Evolutionary conservation across 2,888 invertebrate genomes (phyloP).

Genomic region (Drosophila rubida): DNA sequence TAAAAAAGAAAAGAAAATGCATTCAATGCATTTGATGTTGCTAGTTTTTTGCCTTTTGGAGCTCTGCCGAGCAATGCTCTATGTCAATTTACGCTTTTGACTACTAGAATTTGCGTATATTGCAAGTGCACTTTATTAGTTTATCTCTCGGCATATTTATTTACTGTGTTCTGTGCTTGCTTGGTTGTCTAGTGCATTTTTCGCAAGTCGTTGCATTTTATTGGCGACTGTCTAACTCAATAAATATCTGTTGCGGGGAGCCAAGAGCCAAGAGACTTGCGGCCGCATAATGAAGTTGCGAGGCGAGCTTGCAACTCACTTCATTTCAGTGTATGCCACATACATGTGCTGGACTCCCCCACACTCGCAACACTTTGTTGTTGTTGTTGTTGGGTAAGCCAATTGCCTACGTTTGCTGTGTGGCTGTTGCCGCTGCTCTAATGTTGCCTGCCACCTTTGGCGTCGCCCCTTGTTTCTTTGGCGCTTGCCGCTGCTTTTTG

Average conservation of each 20-base stretch:
- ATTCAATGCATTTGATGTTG: too few relatives aligned
- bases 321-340: constrained; percentile 31
- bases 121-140: too few relatives aligned
- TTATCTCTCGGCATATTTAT: too few relatives aligned
- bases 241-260: constrained; percentile 7
- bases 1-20: too few relatives aligned
- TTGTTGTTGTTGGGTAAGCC: constrained; percentile 33
- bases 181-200: background rate
- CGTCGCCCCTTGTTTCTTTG: background rate
- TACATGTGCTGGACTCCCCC: constrained; percentile 4
- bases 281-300: constrained; percentile 12
- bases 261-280: background rate
- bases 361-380: constrained; percentile 4
- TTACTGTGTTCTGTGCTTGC: too few relatives aligned
- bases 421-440: too few relatives aligned
- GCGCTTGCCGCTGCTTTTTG: background rate
- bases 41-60: too few relatives aligned
- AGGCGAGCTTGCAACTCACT: background rate
- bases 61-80: too few relatives aligned
- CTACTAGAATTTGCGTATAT: too few relatives aligned
- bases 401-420: constrained; percentile 1
- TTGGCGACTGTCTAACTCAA: background rate
- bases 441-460: background rate
- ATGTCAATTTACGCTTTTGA: too few relatives aligned
- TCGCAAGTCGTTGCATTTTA: background rate